Evolutionary conservation across 2,888 invertebrate genomes (phyloP), one percentile per base, ranked within the genome.

Genomic region (Phyllotreta striolata): DNA sequence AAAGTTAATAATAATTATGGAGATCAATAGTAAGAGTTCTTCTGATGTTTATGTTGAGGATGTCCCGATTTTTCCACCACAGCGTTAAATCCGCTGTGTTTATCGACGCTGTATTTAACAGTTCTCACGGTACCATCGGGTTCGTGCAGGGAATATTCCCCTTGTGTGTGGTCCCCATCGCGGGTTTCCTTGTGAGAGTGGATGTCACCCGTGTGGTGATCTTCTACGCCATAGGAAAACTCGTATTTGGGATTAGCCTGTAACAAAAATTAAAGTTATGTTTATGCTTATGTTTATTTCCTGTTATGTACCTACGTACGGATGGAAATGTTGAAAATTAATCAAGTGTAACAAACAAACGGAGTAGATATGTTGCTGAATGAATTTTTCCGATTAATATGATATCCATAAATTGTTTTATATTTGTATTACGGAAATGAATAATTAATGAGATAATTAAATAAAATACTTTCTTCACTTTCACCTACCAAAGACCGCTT

Each of bases 61-160:
- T 88, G 88, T 55, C 87, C 88, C 34, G 71, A 66, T 39, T 70
- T 68, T 52, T 71, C 67, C n/a, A 76, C 77, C 8, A 75, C 71
- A 55, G 77, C 77, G 67, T 76, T 76, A 69, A 77, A 86, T 82
- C 86, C 86, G 66, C 82, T 83, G 64, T 83, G 81, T 64, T 84
- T 83, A 76, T 86, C 85, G 67, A 86, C 85, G 66, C 84, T 78
- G 74, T 86, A 86, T 69, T 83, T 81, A 62, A 86, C 86, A 73
- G 81, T 84, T 72, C 86, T 81, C 62, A 84, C 73, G 24, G 85
- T 84, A 67, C 86, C 85, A 71, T 86, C 86, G 14, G 85, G 82
- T 73, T 86, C 85, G 34, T 85, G 80, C 62, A 85, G 80, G 70
- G 85, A 84, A 78, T 86, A 86, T 67, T 83, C 83, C 6, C 86